A percentile compares a stretch with the other conserved stretches of the same genome.
Conservation (phyloP, 1,140 invertebrate species). For the Manduca sexta region DNA sequence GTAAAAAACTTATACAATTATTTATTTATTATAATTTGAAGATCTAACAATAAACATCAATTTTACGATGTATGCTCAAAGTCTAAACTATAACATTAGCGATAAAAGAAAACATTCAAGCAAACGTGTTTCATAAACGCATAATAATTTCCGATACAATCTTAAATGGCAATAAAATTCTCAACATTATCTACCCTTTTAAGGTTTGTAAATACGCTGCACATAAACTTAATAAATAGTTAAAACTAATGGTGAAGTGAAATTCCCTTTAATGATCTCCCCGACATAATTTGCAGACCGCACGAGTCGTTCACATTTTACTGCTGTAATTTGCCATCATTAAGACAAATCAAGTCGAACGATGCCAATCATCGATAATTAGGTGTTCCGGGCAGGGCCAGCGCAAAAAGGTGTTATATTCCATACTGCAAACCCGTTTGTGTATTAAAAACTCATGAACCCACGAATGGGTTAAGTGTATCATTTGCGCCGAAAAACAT, state of each 20-base stretch:
- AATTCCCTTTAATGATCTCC: conserved; percentile 19
- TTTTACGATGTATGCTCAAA: too few species aligned
- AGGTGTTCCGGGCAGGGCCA: conserved; percentile 36
- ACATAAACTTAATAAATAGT: conserved; percentile 24
- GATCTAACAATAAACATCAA: too few species aligned
- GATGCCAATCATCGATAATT: conserved; percentile 56
- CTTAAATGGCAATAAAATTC: background rate
- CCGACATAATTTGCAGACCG: conserved; percentile 26
- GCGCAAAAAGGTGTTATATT: conserved; percentile 59
- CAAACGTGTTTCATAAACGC: too few species aligned
- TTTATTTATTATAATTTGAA: too few species aligned
- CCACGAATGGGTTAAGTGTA: conserved; percentile 7
- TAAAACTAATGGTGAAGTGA: conserved; percentile 22
- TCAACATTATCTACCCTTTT: background rate
- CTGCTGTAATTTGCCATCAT: conserved; percentile 55
- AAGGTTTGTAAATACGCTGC: background rate
- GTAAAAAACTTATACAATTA: too few species aligned
- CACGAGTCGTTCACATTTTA: conserved; percentile 36
- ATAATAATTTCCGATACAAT: background rate
- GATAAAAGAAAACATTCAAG: too few species aligned
- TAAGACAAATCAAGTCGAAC: conserved; percentile 48
- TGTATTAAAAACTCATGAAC: conserved; percentile 44
- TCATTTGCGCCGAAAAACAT: conserved; percentile 21
- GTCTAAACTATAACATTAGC: too few species aligned
- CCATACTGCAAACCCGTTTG: conserved; percentile 24